Base-by-base conservation (phyloP, 2,888 invertebrate species). In the Cylloceria caligata region DNA sequence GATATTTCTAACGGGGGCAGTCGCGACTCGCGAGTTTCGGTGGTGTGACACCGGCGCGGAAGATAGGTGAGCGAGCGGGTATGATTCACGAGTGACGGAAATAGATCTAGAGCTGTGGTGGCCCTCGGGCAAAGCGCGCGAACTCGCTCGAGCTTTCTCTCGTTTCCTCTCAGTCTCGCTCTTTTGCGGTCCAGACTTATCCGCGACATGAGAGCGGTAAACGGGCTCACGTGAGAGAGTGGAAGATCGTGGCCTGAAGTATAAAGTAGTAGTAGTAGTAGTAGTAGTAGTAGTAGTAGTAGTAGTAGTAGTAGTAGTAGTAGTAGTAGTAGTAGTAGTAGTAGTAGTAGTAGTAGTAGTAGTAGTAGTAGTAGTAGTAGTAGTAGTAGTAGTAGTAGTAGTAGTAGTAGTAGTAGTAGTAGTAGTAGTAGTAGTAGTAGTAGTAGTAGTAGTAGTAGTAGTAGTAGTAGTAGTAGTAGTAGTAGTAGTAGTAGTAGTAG, bases 11-110 rank as follows among this genome's bases (percentile, higher is more conserved):
- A 82, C 82, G 82, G 75, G 79, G 79, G 79, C 82, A 79, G 47
- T 34, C 36, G 79, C 67, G 69, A 82, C 67, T 68, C 67, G 75
- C 79, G 71, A 75, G 75, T 79, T 79, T 82, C 71, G 80, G 76
- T 72, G 83, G 80, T 77, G 80, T 62, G 76, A 80, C 83, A 83
- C 76, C 75, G 72, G 72, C 86, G 80, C 80, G 82, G 73, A 80
- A 89, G 90, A 91, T 90, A 90, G 89, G 87, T 87, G 88, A 89
- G 86, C 87, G 88, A 89, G 87, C 88, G 87, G 86, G 88, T 88
- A 90, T 92, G 91, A 92, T 92, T 92, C 92, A 91, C 90, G 89
- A 88, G 88, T 85, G 87, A 89, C 91, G 89, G 89, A 90, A 92
- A 92, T 92, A 92, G 92, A 92, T 91, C 88, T 89, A 87, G 87